Evolutionary conservation across 2,113 vertebrate species (phyloP), one percentile per base, ranked within the genome.

Genomic region (Malurus cyaneus): DNA sequence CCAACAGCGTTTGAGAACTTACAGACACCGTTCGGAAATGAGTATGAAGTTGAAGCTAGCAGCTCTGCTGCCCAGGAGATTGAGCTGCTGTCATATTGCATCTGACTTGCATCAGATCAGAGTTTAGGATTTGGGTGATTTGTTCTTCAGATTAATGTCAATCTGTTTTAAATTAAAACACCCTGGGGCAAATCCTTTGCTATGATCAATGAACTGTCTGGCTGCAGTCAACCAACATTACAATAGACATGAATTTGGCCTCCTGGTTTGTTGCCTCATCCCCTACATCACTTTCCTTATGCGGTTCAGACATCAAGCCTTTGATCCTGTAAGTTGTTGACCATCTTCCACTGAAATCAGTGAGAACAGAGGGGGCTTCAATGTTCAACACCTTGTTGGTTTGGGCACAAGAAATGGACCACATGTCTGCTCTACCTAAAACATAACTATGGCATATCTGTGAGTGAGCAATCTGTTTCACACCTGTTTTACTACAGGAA

Each of bases 121-220:
- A 93, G 80, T 96, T 96, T 95, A 93, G 93, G 76, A 95, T 95
- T 96, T 92, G 90, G 81, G 86, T 95, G 92, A 92, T 94, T 96
- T 95, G 94, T 94, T 96, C 87, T 94, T 94, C 86, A 96, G 96
- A 94, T 96, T 97, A 96, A 94, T 94, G 89, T 96, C 89, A 96
- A 89, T 95, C 94, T 96, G 95, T 91, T 96, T 96, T 93, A 95
- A 97, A 96, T 96, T 94, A 94, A 94, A 96, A 95, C 92, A 86
- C 94, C 95, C 94, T 84, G 82, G 88, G 93, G 89, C 94, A 96
- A 95, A 95, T 92, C 87, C 85, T 94, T 94, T 87, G 85, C 85
- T 95, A 77, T 96, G 93, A 96, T 96, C 94, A 97, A 96, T 97
- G 95, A 96, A 95, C 86, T 96, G 93, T 93, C 96, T 96, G 88